Evolutionary conservation across 2,113 vertebrate species (phyloP).

Genomic region (Dipodomys spectabilis): DNA sequence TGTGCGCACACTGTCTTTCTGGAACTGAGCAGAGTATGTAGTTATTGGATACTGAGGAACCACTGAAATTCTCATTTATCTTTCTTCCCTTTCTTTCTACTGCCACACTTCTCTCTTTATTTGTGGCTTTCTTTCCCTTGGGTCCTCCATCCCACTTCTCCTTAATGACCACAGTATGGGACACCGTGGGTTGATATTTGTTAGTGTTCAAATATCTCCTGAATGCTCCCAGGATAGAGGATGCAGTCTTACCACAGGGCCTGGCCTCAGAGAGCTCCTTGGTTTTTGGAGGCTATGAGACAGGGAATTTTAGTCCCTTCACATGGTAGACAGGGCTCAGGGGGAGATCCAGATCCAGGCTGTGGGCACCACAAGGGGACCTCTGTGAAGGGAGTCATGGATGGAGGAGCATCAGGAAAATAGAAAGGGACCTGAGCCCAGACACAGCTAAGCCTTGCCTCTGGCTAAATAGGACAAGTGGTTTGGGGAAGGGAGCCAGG

Average conservation of each 20-base stretch:
- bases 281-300: not conserved
- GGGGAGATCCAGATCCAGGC: not conserved
- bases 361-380: fast-evolving
- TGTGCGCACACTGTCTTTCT: not conserved
- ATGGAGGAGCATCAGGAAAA: not conserved
- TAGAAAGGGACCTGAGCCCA: not conserved
- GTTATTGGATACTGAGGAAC: fast-evolving
- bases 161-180: not conserved
- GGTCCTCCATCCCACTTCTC: not conserved
- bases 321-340: not conserved
- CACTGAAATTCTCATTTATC: not conserved
- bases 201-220: not conserved
- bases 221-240: not conserved
- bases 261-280: not conserved
- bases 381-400: not conserved
- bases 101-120: not conserved
- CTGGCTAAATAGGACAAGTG: not conserved
- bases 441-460: not conserved
- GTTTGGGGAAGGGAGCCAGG: not conserved
- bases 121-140: not conserved
- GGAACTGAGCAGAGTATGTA: not conserved
- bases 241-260: fast-evolving
- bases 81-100: not conserved
- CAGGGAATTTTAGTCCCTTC: fast-evolving
- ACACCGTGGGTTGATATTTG: not conserved